phyloP scores from a whole-genome alignment of 2,113 vertebrate genomes.

The Mormoops blainvillei region DNA sequence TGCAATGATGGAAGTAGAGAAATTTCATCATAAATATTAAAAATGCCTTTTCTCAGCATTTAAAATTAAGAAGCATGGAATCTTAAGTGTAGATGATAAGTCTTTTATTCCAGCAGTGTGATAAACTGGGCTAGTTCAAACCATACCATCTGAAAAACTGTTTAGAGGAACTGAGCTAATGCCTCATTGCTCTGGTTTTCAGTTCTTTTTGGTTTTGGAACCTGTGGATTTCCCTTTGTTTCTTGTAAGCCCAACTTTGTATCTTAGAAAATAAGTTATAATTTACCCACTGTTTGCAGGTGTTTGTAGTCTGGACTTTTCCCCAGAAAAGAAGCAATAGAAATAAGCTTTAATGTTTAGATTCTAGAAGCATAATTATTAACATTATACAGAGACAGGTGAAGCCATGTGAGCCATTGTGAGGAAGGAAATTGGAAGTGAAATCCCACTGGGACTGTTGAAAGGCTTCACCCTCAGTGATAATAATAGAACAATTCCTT shows the following conservation, averaged over 20 bases:
- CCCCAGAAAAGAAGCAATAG: not conserved
- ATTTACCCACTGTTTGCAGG: not conserved
- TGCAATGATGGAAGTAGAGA: not conserved
- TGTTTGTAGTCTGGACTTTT: not conserved
- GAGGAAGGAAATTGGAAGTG: slow-evolving; percentile 3
- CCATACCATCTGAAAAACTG: not conserved
- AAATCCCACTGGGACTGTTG: not conserved
- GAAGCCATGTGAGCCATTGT: not conserved
- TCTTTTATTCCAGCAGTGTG: not conserved
- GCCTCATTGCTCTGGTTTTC: not conserved
- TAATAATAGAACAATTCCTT: not conserved
- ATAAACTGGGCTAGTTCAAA: not conserved
- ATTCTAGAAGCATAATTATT: not conserved
- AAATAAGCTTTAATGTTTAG: not conserved
- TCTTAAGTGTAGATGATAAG: slow-evolving; percentile 4
- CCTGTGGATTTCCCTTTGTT: not conserved
- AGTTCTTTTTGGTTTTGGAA: not conserved
- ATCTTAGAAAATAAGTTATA: not conserved
- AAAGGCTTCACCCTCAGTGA: not conserved
- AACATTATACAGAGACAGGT: not conserved
- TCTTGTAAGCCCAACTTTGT: not conserved
- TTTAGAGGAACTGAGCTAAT: not conserved
- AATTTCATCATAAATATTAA: not conserved
- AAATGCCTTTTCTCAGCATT: not conserved
- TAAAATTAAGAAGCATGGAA: not conserved